phyloP scores from a whole-genome alignment of 2,888 invertebrate genomes.

The Synergus umbraculus region DNA sequence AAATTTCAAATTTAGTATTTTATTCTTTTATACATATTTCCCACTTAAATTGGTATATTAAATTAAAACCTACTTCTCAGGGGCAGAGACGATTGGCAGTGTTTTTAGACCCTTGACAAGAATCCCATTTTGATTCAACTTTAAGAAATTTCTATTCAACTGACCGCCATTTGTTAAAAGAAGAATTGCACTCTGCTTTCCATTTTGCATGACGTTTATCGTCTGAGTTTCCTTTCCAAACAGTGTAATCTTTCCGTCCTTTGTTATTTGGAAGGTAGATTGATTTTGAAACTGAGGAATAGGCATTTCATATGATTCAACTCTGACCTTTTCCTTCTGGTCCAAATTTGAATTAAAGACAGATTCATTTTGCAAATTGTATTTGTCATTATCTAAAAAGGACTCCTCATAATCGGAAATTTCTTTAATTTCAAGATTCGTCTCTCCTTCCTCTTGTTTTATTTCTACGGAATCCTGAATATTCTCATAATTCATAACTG shows the following conservation, averaged over 20 bases:
- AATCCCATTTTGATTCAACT: constrained; percentile 60
- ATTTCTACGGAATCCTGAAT: not conserved
- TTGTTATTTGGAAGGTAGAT: constrained; percentile 54
- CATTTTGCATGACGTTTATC: constrained; percentile 66
- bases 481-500: not conserved
- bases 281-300: constrained; percentile 55
- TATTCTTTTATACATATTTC: not conserved
- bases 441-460: not conserved
- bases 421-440: not conserved
- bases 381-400: not conserved
- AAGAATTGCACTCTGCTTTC: constrained; percentile 68
- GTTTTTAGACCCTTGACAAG: constrained; percentile 58
- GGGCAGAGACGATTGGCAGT: constrained; percentile 56
- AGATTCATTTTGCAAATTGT: not conserved
- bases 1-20: not conserved
- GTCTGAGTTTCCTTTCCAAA: constrained; percentile 64
- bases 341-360: constrained; percentile 32
- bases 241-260: constrained; percentile 61
- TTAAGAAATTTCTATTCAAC: constrained; percentile 61
- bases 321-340: constrained; percentile 49
- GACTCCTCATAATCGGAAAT: not conserved
- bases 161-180: constrained; percentile 62
- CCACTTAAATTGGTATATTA: not conserved
- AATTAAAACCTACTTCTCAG: constrained; percentile 54
- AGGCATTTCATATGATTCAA: constrained; percentile 58